These are phyloP conservation scores for Tokudaia muenninki DNA, from an alignment of 2,797 vertebrate species.

Conservation along the genomic window DNA sequence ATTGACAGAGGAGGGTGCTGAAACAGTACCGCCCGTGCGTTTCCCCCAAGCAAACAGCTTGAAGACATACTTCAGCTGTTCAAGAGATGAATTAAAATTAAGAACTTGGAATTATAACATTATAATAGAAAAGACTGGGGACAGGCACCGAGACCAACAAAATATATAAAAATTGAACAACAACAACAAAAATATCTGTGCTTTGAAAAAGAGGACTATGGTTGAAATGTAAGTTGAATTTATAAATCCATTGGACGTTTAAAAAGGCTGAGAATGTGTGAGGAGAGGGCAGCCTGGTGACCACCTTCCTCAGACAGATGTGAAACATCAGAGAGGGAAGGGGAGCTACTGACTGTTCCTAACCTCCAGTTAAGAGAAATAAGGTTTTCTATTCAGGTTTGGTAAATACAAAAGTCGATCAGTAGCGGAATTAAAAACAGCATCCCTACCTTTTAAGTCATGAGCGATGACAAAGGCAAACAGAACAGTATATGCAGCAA, in stretches of 20 bases:
- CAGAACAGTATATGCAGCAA: background rate
- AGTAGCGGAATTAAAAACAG: slow-evolving; percentile 61
- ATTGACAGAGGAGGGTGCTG: slow-evolving; percentile 49
- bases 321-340: background rate
- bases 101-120: slow-evolving; percentile 62
- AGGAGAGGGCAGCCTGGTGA: background rate
- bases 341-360: background rate
- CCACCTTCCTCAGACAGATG: background rate
- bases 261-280: slow-evolving; percentile 33
- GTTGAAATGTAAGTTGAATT: slow-evolving; percentile 57
- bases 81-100: slow-evolving; percentile 72
- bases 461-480: slow-evolving; percentile 28
- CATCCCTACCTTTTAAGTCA: slow-evolving; percentile 64
- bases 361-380: slow-evolving; percentile 37
- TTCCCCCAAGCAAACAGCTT: slow-evolving; percentile 65
- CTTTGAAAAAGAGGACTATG: slow-evolving; percentile 30
- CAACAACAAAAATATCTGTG: background rate
- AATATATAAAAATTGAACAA: slow-evolving; percentile 53
- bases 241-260: slow-evolving; percentile 48
- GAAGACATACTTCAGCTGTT: slow-evolving; percentile 63
- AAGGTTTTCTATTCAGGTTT: background rate
- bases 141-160: slow-evolving; percentile 48
- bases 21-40: slow-evolving; percentile 18
- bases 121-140: slow-evolving; percentile 50
- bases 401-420: slow-evolving; percentile 46